These are phyloP conservation scores for Hemicordylus capensis DNA, from an alignment of 2,113 vertebrate genomes.

Conservation along the genomic window DNA sequence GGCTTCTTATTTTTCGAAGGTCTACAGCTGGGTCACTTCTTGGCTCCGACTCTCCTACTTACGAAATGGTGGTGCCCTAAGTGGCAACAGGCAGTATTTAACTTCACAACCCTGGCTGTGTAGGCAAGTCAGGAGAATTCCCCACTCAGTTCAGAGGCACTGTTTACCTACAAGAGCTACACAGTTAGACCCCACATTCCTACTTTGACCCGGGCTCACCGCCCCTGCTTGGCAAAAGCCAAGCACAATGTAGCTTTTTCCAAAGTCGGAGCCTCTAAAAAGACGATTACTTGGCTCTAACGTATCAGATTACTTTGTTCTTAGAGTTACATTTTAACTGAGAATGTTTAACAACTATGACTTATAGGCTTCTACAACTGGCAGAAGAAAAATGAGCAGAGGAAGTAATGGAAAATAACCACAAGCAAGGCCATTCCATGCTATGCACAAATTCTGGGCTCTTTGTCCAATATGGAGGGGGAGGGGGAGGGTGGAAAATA, in stretches of 20 bases:
- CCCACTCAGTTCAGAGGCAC: neutral
- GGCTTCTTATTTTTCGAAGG: neutral
- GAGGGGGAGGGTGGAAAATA: slow-evolving; percentile 78
- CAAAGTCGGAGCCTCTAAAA: slow-evolving; percentile 47
- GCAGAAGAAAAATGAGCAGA: slow-evolving; percentile 77
- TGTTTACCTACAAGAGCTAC: fast-evolving
- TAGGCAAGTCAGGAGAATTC: neutral
- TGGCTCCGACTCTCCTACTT: neutral
- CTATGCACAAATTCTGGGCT: slow-evolving; percentile 76
- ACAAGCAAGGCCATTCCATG: slow-evolving; percentile 69
- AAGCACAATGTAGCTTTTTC: neutral
- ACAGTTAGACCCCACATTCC: neutral
- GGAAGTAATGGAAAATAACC: slow-evolving; percentile 78
- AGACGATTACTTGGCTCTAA: slow-evolving; percentile 59
- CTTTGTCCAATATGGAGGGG: slow-evolving; percentile 57
- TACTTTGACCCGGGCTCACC: neutral
- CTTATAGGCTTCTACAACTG: slow-evolving; percentile 80
- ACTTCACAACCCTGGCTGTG: neutral
- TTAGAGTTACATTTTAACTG: slow-evolving; percentile 80
- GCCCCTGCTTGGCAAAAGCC: neutral
- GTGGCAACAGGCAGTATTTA: neutral
- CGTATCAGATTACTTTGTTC: slow-evolving; percentile 75
- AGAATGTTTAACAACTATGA: slow-evolving; percentile 77
- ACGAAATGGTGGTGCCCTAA: neutral
- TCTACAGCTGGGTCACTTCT: fast-evolving